Conservation (phyloP, 2,797 vertebrate species). For the Acestrorhynchus altus region DNA sequence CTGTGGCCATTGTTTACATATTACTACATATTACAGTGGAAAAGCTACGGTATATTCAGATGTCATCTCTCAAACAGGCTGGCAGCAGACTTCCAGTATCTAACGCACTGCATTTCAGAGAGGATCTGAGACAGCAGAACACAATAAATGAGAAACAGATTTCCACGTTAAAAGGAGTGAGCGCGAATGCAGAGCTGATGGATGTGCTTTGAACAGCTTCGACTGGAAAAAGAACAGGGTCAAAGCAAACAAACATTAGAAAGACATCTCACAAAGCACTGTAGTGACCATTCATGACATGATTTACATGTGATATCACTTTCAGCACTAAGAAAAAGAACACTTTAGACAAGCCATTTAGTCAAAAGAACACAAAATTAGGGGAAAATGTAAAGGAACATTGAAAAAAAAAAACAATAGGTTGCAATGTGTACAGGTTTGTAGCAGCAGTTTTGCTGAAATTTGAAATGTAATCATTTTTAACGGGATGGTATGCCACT, state of each 20-base stretch:
- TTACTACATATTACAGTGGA: slow-evolving; percentile 58
- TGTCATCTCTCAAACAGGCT: slow-evolving; percentile 22
- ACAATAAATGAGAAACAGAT: slow-evolving; percentile 53
- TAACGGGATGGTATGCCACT: too few species aligned
- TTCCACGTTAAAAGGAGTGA: slow-evolving; percentile 35
- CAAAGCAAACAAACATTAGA: neutral
- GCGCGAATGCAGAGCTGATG: neutral
- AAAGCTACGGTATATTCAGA: slow-evolving; percentile 67
- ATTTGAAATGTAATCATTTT: too few species aligned
- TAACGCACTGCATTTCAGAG: neutral
- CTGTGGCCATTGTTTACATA: slow-evolving; percentile 77
- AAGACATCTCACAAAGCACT: neutral
- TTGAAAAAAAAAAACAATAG: too few species aligned
- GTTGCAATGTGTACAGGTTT: too few species aligned
- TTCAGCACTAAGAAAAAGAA: too few species aligned
- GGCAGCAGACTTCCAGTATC: slow-evolving; percentile 14
- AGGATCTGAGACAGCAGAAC: neutral
- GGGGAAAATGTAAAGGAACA: too few species aligned
- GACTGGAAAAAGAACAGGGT: neutral
- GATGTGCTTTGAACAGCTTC: neutral
- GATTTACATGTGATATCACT: too few species aligned
- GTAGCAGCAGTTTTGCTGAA: too few species aligned
- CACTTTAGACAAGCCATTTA: too few species aligned
- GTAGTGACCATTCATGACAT: too few species aligned
- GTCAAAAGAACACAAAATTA: too few species aligned